Evolutionary conservation across 2,113 vertebrate species (phyloP).

Genomic region (Dinomys branickii): DNA sequence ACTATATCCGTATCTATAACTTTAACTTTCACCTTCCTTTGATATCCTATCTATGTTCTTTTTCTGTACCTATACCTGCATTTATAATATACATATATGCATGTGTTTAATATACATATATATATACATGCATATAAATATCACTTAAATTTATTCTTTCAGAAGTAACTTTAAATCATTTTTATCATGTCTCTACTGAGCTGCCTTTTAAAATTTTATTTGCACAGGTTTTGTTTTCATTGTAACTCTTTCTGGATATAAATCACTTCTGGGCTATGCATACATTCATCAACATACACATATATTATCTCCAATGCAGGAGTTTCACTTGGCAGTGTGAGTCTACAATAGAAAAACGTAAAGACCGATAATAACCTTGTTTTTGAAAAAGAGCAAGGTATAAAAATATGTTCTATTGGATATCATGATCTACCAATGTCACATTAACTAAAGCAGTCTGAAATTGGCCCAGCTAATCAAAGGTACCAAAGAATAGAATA

Average conservation of each 20-base stretch:
- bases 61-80: not conserved
- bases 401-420: not conserved
- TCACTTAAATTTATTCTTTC: not conserved
- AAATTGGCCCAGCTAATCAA: not conserved
- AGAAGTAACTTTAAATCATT: not conserved
- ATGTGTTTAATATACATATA: not conserved
- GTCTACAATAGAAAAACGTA: not conserved
- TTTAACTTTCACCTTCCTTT: not conserved
- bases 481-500: not conserved
- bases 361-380: not conserved
- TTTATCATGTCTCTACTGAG: not conserved
- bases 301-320: not conserved
- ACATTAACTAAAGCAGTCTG: not conserved
- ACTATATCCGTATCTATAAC: not conserved
- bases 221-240: not conserved
- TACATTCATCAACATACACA: too few species aligned
- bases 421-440: not conserved
- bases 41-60: not conserved
- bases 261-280: not conserved
- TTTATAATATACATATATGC: not conserved
- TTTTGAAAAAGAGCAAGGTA: not conserved
- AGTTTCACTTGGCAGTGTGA: not conserved
- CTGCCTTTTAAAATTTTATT: slow-evolving; percentile 23
- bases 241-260: not conserved
- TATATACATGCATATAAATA: not conserved